These are phyloP conservation scores for Oasisia sp. DNA, from an alignment of 2,888 invertebrate species.

Conservation along the genomic window DNA sequence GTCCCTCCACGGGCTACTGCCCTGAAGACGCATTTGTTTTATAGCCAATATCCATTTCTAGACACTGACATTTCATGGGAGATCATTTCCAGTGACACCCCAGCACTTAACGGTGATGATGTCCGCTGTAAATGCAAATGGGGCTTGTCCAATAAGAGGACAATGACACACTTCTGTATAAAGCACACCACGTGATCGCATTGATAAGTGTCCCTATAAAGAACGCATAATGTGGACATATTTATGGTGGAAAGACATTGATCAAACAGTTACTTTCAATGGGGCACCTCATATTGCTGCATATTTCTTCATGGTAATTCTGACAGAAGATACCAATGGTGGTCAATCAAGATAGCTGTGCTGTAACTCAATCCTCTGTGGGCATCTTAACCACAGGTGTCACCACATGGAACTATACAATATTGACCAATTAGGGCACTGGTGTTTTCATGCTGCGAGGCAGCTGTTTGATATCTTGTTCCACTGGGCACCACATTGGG, in stretches of 20 bases:
- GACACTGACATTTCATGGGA: background rate
- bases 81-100: background rate
- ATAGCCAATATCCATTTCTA: slow-evolving; percentile 5
- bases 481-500: background rate
- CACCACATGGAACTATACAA: background rate
- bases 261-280: background rate
- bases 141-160: background rate
- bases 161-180: background rate
- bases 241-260: background rate
- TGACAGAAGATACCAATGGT: background rate
- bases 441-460: background rate
- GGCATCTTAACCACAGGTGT: background rate
- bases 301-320: background rate
- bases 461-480: background rate
- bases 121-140: background rate
- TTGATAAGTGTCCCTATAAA: background rate
- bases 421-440: background rate
- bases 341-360: background rate
- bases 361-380: background rate
- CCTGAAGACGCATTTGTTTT: background rate
- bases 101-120: background rate
- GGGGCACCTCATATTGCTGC: background rate
- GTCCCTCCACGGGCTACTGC: background rate
- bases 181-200: background rate
- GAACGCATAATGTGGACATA: background rate